A percentile compares a stretch with the other conserved stretches of the same genome.
These are phyloP conservation scores for Gerris lacustris DNA, from an alignment of 2,888 invertebrate species.

Conservation along the genomic window DNA sequence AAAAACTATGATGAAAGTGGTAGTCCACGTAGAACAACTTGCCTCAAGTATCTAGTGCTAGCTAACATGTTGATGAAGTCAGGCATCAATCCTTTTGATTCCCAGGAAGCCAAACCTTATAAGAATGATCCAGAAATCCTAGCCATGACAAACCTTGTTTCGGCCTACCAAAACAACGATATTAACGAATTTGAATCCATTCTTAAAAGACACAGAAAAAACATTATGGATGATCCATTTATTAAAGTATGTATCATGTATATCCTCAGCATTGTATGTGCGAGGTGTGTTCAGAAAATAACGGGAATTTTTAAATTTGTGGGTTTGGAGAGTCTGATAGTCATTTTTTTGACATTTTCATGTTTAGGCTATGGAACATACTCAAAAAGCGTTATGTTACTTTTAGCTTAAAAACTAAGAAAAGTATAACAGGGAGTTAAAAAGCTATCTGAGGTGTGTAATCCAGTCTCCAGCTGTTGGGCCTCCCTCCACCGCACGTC, in stretches of 20 bases:
- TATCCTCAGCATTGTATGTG: conserved; percentile 32
- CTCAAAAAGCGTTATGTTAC: no score
- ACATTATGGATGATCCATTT: conserved; percentile 99
- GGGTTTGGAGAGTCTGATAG: no score
- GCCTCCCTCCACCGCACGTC: no score
- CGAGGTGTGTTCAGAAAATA: no score
- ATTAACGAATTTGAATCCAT: conserved; percentile 97
- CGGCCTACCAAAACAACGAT: conserved; percentile 94
- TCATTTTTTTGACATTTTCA: no score
- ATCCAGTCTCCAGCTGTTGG: no score
- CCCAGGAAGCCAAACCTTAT: conserved; percentile 98
- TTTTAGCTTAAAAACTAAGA: no score
- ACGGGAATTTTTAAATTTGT: conserved; percentile 34
- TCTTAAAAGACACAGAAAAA: conserved; percentile 79
- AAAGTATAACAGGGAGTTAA: no score
- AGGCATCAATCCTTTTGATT: conserved; percentile 98
- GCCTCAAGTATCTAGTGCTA: conserved; percentile 91
- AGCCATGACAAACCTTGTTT: conserved; percentile 97
- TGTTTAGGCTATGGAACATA: no score
- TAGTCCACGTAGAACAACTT: conserved; percentile 88
- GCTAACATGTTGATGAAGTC: conserved; percentile 99
- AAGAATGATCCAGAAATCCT: conserved; percentile 98
- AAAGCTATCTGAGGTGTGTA: no score
- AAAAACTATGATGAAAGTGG: conserved; percentile 99
- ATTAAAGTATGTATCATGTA: conserved; percentile 96